These are phyloP conservation scores for Amorpha juglandis DNA, from an alignment of 2,888 invertebrate species.

Conservation along the genomic window DNA sequence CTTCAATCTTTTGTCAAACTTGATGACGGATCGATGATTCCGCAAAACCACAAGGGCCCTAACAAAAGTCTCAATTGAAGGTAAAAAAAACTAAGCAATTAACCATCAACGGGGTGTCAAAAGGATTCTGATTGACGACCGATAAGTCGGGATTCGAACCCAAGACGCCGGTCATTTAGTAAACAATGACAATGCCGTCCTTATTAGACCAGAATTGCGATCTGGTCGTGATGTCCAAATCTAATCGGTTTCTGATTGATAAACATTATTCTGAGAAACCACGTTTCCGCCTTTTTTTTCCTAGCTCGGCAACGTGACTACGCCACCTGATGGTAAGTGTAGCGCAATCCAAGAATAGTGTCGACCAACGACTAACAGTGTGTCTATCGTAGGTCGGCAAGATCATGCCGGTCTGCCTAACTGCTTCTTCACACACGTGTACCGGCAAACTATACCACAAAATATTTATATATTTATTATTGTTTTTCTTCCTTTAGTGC, in stretches of 20 bases:
- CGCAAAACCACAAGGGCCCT: constrained; percentile 48
- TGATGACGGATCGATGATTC: constrained; percentile 32
- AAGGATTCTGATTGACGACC: constrained; percentile 48
- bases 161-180: constrained; percentile 12
- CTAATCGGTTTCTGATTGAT: constrained; percentile 23
- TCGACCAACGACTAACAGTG: no score
- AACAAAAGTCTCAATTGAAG: constrained; percentile 54
- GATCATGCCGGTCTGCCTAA: no score
- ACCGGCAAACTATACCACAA: no score
- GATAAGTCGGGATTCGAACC: constrained; percentile 6
- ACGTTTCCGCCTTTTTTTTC: background rate
- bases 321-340: no score
- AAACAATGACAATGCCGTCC: constrained; percentile 18
- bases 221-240: constrained; percentile 26
- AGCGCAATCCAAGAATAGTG: no score
- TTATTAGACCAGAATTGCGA: constrained; percentile 16
- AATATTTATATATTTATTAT: no score
- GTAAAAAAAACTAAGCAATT: constrained; percentile 58
- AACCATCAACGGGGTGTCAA: constrained; percentile 54
- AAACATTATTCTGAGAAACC: background rate
- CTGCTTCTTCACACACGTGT: no score
- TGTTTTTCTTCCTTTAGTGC: background rate
- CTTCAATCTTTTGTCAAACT: constrained; percentile 30
- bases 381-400: no score
- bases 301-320: no score